Percentiles rank a stretch among this genome's conserved stretches.
Evolutionary conservation across 2,113 vertebrate genomes (phyloP).

Genomic region (Charina bottae): DNA sequence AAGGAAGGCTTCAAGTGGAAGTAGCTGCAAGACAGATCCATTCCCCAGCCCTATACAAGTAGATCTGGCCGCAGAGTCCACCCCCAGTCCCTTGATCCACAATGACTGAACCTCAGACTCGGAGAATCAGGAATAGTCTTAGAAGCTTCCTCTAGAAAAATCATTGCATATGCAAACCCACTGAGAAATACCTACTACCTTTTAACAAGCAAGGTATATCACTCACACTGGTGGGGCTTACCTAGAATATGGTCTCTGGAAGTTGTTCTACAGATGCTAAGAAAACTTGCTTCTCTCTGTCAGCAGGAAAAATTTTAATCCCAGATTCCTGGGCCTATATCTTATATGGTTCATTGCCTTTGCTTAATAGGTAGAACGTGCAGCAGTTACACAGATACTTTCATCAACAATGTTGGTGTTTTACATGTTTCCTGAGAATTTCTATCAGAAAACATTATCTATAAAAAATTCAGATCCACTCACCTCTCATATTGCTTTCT

Average conservation of each 20-base stretch:
- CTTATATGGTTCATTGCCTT: neutral
- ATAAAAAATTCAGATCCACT: constrained; percentile 37
- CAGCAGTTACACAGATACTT: neutral
- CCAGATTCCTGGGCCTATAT: neutral
- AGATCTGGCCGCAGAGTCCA: neutral
- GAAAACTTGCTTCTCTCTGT: neutral
- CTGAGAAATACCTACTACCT: neutral
- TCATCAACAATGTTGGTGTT: neutral
- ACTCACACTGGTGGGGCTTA: neutral
- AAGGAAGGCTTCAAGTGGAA: neutral
- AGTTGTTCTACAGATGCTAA: neutral
- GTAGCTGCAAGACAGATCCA: neutral
- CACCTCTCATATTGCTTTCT: constrained; percentile 75
- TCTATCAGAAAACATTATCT: constrained; percentile 12
- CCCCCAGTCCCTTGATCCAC: too few relatives aligned
- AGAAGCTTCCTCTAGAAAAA: neutral
- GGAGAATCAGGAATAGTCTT: neutral
- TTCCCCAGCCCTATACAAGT: neutral
- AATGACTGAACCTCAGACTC: neutral
- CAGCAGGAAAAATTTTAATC: neutral
- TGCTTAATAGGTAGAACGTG: neutral
- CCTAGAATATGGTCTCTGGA: neutral
- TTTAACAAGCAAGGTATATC: neutral
- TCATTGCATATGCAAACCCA: neutral
- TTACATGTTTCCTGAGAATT: neutral